Percentiles rank a stretch among this genome's conserved stretches.
Conservation (phyloP, 2,797 vertebrate species). For the Acridotheres tristis region DNA sequence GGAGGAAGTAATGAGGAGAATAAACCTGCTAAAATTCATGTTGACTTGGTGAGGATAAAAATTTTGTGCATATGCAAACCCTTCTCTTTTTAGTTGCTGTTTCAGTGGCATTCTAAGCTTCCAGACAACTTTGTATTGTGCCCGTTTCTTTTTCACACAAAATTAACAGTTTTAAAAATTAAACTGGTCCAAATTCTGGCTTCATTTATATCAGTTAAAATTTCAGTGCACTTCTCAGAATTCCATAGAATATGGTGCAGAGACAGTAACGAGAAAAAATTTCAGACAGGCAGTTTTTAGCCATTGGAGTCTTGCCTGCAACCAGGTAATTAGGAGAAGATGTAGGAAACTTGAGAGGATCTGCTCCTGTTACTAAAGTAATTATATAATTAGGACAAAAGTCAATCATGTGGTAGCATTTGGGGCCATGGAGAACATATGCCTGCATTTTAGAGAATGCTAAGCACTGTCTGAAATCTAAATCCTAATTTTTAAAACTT, state of each 20-base stretch:
- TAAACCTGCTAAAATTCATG: background rate
- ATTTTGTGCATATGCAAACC: background rate
- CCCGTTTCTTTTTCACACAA: background rate
- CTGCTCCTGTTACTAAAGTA: conserved; percentile 17
- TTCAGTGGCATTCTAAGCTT: background rate
- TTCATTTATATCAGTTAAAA: background rate
- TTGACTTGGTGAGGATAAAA: background rate
- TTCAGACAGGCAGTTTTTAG: background rate
- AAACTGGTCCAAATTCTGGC: background rate
- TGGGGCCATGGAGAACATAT: background rate
- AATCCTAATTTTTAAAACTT: background rate
- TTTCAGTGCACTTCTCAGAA: background rate
- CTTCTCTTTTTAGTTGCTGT: background rate
- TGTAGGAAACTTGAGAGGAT: background rate
- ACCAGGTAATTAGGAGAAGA: conserved; percentile 43
- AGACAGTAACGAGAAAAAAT: background rate
- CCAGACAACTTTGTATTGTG: background rate
- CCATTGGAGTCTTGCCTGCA: background rate
- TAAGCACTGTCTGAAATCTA: background rate
- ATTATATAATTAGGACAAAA: conserved; percentile 47
- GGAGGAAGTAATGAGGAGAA: background rate
- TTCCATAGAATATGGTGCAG: background rate
- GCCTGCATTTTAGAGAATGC: background rate
- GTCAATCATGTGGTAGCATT: background rate
- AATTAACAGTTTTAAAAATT: background rate